Conservation (phyloP, 2,797 vertebrate genomes). For the Myripristis murdjan region DNA sequence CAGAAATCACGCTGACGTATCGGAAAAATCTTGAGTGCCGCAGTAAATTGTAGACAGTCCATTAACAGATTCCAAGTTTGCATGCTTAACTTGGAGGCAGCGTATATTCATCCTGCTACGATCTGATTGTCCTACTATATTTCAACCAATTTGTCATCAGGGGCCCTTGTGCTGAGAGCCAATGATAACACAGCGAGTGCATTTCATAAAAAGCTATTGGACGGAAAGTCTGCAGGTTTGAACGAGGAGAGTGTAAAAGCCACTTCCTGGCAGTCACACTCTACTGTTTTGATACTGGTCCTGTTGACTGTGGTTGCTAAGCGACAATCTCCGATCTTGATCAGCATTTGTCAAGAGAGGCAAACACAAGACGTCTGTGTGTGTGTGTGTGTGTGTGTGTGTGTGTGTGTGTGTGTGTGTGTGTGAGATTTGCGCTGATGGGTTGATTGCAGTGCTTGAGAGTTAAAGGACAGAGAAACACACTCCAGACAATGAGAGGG, state of each 20-base stretch:
- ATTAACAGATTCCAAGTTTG: conserved; percentile 45
- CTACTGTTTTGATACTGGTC: conserved; percentile 23
- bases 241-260: conserved; percentile 33
- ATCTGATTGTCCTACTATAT: conserved; percentile 71
- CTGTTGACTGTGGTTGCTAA: conserved; percentile 68
- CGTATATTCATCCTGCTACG: conserved; percentile 60
- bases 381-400: conserved; percentile 22
- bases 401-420: conserved; percentile 21
- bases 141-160: conserved; percentile 65
- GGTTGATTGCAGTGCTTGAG: conserved; percentile 56
- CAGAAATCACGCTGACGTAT: conserved; percentile 68
- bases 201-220: conserved; percentile 63
- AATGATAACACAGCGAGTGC: conserved; percentile 75
- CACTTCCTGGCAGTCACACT: conserved; percentile 19
- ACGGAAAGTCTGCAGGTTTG: conserved; percentile 48
- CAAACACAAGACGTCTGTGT: conserved; percentile 42
- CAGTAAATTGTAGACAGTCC: conserved; percentile 19
- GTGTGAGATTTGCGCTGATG: conserved; percentile 61
- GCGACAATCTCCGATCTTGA: conserved; percentile 72
- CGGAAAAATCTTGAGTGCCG: conserved; percentile 63
- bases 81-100: conserved; percentile 60
- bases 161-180: conserved; percentile 57
- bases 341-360: conserved; percentile 49
- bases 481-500: conserved; percentile 66
- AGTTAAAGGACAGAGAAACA: conserved; percentile 63